Evolutionary conservation across 2,888 invertebrate genomes (phyloP).

Genomic region (Rhingia campestris): DNA sequence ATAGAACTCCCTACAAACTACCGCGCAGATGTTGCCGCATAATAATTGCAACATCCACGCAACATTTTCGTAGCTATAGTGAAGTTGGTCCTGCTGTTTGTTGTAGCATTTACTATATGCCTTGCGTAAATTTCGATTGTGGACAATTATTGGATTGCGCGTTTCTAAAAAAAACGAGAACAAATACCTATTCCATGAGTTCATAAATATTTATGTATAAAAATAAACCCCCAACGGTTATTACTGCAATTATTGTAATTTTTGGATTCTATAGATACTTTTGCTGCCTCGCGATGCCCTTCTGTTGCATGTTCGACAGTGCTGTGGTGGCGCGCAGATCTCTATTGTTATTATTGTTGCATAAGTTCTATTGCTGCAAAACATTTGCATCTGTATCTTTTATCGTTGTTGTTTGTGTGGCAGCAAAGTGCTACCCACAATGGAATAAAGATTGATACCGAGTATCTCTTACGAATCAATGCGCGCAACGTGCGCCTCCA

Average conservation of each 20-base stretch:
- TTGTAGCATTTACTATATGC: background rate
- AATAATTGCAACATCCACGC: slow-evolving; percentile 73
- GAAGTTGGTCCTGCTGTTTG: background rate
- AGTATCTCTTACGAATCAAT: slow-evolving; percentile 70
- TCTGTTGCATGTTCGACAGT: background rate
- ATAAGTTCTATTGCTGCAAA: slow-evolving; percentile 71
- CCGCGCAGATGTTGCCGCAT: slow-evolving; percentile 71
- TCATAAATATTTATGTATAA: slow-evolving; percentile 71
- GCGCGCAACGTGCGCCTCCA: slow-evolving; percentile 71
- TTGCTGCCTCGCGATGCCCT: slow-evolving; percentile 11
- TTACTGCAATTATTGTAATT: slow-evolving; percentile 74
- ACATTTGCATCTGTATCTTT: slow-evolving; percentile 69
- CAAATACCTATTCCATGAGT: slow-evolving; percentile 64
- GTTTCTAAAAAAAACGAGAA: slow-evolving; percentile 24
- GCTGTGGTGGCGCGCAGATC: slow-evolving; percentile 12
- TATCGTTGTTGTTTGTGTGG: slow-evolving; percentile 45
- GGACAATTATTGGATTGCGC: slow-evolving; percentile 62
- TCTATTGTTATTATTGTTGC: slow-evolving; percentile 71
- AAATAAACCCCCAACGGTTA: slow-evolving; percentile 56
- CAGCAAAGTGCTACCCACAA: slow-evolving; percentile 71
- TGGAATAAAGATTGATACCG: slow-evolving; percentile 67
- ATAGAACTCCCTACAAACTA: slow-evolving; percentile 42
- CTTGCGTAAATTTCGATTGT: slow-evolving; percentile 51
- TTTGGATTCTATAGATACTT: slow-evolving; percentile 68
- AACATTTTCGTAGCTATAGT: slow-evolving; percentile 50